A percentile compares a stretch with the other conserved stretches of the same genome.
These are phyloP conservation scores for Ornithoptera alexandrae DNA, from an alignment of 2,888 invertebrate species.

Conservation along the genomic window DNA sequence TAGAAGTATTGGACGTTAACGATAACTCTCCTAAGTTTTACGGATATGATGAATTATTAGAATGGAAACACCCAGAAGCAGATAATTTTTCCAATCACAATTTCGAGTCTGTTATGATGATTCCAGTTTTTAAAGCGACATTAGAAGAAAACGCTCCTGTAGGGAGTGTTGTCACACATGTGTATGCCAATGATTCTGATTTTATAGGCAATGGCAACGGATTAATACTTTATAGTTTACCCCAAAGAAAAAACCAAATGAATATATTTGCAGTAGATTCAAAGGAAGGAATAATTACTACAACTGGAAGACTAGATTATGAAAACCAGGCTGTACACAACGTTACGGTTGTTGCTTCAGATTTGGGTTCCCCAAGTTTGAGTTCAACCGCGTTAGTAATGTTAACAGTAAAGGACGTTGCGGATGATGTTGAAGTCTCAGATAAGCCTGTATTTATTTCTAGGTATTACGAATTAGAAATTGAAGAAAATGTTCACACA, in stretches of 20 bases:
- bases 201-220: conserved; percentile 93
- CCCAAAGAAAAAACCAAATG: conserved; percentile 81
- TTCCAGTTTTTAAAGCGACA: conserved; percentile 88
- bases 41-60: conserved; percentile 84
- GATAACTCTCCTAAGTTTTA: conserved; percentile 91
- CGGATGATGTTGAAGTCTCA: conserved; percentile 76
- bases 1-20: conserved; percentile 90
- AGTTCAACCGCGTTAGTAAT: conserved; percentile 88
- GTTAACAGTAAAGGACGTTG: conserved; percentile 83
- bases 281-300: conserved; percentile 90
- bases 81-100: conserved; percentile 72
- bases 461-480: conserved; percentile 89
- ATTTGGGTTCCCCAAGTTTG: conserved; percentile 90
- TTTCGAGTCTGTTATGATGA: conserved; percentile 74
- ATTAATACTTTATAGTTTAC: conserved; percentile 87
- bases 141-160: conserved; percentile 87
- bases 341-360: conserved; percentile 89
- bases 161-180: conserved; percentile 86
- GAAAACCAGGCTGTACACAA: conserved; percentile 85
- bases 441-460: conserved; percentile 81
- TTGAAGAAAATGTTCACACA: conserved; percentile 88
- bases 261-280: conserved; percentile 90
- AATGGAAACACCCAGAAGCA: conserved; percentile 72
- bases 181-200: conserved; percentile 92
- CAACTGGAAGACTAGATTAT: conserved; percentile 85